Evolutionary conservation across 2,797 vertebrate species (phyloP).

Genomic region (Aldrovandia affinis): DNA sequence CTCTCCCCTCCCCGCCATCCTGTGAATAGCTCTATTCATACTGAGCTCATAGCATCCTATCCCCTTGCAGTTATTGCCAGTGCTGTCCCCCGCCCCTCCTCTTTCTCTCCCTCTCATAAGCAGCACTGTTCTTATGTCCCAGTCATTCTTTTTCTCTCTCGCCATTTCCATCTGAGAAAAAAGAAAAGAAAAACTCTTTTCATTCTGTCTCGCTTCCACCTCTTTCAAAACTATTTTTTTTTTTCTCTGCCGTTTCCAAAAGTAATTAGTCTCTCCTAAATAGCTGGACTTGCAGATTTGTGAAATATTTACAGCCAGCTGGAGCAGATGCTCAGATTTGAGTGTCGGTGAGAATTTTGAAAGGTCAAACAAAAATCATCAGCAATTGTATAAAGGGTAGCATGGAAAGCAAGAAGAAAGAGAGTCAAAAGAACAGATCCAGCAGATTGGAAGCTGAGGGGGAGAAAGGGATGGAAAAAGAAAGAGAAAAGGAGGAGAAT

Average conservation of each 20-base stretch:
- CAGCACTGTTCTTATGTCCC: neutral
- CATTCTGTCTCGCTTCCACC: neutral
- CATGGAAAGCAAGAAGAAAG: neutral
- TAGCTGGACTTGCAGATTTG: conserved; percentile 18
- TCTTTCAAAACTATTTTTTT: neutral
- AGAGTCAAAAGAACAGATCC: neutral
- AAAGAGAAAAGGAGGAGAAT: neutral
- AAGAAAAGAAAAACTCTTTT: neutral
- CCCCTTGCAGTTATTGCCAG: neutral
- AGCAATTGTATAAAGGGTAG: neutral
- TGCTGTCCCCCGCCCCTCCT: neutral
- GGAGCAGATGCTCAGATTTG: conserved; percentile 3
- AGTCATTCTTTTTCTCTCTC: neutral
- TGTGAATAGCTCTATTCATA: conserved; percentile 12
- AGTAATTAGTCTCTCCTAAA: conserved; percentile 11
- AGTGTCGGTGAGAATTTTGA: neutral
- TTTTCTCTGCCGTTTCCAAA: conserved; percentile 2
- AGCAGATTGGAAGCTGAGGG: neutral
- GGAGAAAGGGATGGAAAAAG: neutral
- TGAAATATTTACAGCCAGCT: neutral
- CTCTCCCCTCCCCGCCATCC: neutral
- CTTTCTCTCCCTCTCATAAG: neutral
- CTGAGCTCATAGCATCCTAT: neutral
- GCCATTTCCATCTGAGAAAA: neutral
- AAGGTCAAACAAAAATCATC: neutral